Evolutionary conservation across 2,113 vertebrate species (phyloP).

Genomic region (Apus apus): DNA sequence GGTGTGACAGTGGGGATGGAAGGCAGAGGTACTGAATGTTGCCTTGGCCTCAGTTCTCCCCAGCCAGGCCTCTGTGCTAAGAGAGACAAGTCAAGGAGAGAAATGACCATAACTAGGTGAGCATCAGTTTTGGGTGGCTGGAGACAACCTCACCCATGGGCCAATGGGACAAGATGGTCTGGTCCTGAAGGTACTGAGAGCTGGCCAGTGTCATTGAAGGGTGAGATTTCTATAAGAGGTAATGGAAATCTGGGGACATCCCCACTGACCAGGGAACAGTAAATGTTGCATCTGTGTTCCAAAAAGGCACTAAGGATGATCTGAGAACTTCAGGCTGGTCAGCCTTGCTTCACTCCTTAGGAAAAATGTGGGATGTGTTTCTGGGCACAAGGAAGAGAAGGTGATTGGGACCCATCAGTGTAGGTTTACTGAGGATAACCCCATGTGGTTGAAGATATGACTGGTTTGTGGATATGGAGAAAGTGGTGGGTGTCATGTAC

Average conservation of each 20-base stretch:
- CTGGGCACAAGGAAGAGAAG: not conserved
- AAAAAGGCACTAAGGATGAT: not conserved
- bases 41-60: not conserved
- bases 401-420: not conserved
- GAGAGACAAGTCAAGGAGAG: not conserved
- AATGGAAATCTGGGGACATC: not conserved
- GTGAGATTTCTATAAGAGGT: not conserved
- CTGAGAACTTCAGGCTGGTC: not conserved
- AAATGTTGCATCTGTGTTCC: not conserved
- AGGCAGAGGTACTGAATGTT: not conserved
- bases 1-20: not conserved
- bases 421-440: fast-evolving
- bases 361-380: not conserved
- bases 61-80: not conserved
- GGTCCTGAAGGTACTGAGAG: not conserved
- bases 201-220: not conserved
- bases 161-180: not conserved
- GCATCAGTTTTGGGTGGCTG: not conserved
- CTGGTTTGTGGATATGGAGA: not conserved
- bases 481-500: fast-evolving
- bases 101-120: not conserved
- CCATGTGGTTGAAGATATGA: not conserved
- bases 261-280: not conserved
- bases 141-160: not conserved
- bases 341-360: not conserved